These are phyloP conservation scores for Elgonia sp. DNA, from an alignment of 2,888 invertebrate species.

Conservation along the genomic window DNA sequence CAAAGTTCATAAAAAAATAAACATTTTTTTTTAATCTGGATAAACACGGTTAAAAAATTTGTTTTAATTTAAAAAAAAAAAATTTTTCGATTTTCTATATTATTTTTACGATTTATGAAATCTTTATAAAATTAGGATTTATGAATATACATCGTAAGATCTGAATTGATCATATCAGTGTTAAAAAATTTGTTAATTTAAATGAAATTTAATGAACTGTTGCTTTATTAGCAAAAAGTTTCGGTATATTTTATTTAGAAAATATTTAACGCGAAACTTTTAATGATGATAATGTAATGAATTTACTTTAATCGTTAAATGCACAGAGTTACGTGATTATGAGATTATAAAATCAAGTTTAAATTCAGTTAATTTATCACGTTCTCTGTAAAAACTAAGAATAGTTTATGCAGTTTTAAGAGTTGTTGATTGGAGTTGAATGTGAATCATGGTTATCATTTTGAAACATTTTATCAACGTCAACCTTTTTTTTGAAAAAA, in stretches of 20 bases:
- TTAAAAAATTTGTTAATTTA: neutral
- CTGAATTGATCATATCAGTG: slow-evolving; percentile 31
- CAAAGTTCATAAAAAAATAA: too few relatives aligned
- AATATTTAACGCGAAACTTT: neutral
- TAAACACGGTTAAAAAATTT: too few relatives aligned
- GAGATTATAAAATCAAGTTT: neutral
- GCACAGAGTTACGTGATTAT: slow-evolving; percentile 25
- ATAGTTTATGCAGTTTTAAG: slow-evolving; percentile 11
- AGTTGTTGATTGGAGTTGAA: slow-evolving; percentile 29
- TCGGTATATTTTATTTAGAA: slow-evolving; percentile 24
- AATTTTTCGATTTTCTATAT: neutral
- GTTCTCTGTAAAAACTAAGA: slow-evolving; percentile 14
- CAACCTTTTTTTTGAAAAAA: neutral
- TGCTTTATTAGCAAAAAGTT: neutral
- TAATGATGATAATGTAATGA: neutral
- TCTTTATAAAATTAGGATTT: neutral
- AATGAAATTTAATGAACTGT: neutral
- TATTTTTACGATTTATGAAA: slow-evolving; percentile 27
- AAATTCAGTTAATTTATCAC: neutral
- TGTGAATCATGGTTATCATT: slow-evolving; percentile 7
- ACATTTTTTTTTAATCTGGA: too few relatives aligned
- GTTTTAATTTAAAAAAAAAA: too few relatives aligned
- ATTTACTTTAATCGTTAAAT: slow-evolving; percentile 3
- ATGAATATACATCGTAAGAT: slow-evolving; percentile 8
- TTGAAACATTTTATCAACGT: slow-evolving; percentile 11